Evolutionary conservation across 1,140 invertebrate species (phyloP), one percentile per base, ranked within the genome.

Genomic region (Caenorhabditis inopinata): DNA sequence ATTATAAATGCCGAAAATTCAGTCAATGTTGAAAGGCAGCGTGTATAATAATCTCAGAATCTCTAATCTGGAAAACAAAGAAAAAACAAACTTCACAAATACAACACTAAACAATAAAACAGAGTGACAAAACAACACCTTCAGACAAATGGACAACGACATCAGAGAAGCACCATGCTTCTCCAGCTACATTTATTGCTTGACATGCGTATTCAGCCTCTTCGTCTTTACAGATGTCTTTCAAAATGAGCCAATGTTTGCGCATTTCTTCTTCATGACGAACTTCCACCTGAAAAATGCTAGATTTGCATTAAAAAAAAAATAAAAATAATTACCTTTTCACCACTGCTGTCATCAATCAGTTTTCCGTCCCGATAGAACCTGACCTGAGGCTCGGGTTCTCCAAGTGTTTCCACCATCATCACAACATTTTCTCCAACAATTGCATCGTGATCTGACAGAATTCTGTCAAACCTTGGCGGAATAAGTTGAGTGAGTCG

Each of bases 91-190:
- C 25, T n/a, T n/a, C 27, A 32, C 25, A 75, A 42, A 48, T 18
- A 27, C 9, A 21, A 53, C 18, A 11, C 7, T 6, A 27, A 27
- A 53, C 25, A 23, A 7, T 21, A 53, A 18, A 75, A 12, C 25
- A 42, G 27, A 75, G 3, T 1, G 45, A 75, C 45, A 51, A 75
- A 75, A 75, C 74, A 29, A 47, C 27, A 81, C 80, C 80, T 77
- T 81, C 35, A 14, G 51, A 58, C 74, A 75, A 42, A 78, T 74
- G 76, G 49, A 81, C 75, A 77, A 74, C 38, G 23, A 81, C 45
- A 51, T 81, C 74, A 68, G 80, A 76, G 53, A 68, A 81, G 27
- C 80, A 81, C 80, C 80, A 81, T 35, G 80, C 80, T 51, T 81
- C 80, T 32, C 80, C 80, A 42, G 74, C 74, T 5, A 53, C 74